Base-by-base conservation (phyloP, 2,888 invertebrate species). In the Synergus gifuensis region DNA sequence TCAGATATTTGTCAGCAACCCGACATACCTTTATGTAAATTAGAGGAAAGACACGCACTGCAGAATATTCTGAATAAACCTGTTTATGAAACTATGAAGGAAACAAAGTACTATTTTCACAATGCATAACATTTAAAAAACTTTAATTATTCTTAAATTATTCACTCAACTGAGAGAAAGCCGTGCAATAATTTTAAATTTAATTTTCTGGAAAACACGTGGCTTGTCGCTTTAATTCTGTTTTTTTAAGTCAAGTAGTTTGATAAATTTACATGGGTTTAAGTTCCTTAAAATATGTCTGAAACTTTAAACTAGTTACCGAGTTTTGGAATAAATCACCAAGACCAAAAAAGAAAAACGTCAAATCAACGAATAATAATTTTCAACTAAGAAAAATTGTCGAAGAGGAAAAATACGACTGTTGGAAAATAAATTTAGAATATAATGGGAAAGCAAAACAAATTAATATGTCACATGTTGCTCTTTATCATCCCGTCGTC, bases 401-500 rank as follows among this genome's bases (percentile, higher is more conserved):
- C 14, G 14, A 46, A 49, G 28, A 28, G 28, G 11, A 49, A 49
- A 69, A 69, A 69, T 69, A 49, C 8, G 44, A 69, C 67, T 22
- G 2, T 46, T 67, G 54, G 9, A 18, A 54, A 9, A n/a, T 54
- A 18, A 3, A 18, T 2, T 2, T 2, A n/a, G 54, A 8, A 18
- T 18, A 36, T 36, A 5, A 36, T 36, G 5, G 5, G 5, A 36
- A 36, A 36, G 36, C 36, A 36, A 36, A 36, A 7, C 0, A 36
- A 36, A 5, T 28, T 7, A 28, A 62, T 1, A 9, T 58, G n/a
- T 18, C 3, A 58, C 4, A 18, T 42, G 9, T 42, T 44, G 9
- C 66, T 42, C 4, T 67, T 12, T 67, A 83, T 79, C 78, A 82
- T 82, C 79, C 76, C 77, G 79, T 84, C 82, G 81, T 80, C 82